Evolutionary conservation across 1,140 invertebrate species (phyloP).

Genomic region (Dendrolimus punctatus): DNA sequence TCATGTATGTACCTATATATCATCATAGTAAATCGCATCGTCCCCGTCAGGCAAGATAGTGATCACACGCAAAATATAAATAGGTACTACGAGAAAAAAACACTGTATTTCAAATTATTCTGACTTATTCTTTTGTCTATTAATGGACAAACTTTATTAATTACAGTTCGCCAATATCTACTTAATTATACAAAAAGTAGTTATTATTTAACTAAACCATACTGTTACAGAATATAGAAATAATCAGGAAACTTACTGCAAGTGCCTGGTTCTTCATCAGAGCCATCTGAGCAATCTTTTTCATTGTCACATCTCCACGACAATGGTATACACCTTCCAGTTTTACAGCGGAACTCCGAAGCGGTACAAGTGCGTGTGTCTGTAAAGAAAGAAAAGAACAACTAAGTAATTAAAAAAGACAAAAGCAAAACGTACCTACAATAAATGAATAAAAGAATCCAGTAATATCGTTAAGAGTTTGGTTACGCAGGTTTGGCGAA

Average conservation of each 20-base stretch:
- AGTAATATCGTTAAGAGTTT: slow-evolving; percentile 19
- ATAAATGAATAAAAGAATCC: slow-evolving; percentile 13
- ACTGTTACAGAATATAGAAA: neutral
- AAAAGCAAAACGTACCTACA: slow-evolving; percentile 3
- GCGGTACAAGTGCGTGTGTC: slow-evolving; percentile 76
- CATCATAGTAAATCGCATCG: no score
- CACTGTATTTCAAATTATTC: no score
- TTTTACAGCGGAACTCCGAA: slow-evolving; percentile 80
- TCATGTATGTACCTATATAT: no score
- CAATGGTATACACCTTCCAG: slow-evolving; percentile 84
- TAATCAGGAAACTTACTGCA: slow-evolving; percentile 77
- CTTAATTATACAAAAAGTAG: neutral
- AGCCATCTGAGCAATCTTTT: slow-evolving; percentile 82
- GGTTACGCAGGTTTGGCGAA: slow-evolving; percentile 14
- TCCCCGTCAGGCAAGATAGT: no score
- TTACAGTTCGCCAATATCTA: no score
- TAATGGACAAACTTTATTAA: no score
- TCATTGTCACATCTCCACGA: slow-evolving; percentile 85
- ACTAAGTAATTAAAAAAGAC: slow-evolving; percentile 5
- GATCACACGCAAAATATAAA: no score
- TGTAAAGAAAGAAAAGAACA: slow-evolving; percentile 58
- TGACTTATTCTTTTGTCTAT: no score
- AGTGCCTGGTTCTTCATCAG: slow-evolving; percentile 78
- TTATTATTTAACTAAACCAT: neutral
- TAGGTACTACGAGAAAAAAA: no score